Evolutionary conservation across 1,140 invertebrate genomes (phyloP), one percentile per base, ranked within the genome.

Genomic region (Hestina assimilis): DNA sequence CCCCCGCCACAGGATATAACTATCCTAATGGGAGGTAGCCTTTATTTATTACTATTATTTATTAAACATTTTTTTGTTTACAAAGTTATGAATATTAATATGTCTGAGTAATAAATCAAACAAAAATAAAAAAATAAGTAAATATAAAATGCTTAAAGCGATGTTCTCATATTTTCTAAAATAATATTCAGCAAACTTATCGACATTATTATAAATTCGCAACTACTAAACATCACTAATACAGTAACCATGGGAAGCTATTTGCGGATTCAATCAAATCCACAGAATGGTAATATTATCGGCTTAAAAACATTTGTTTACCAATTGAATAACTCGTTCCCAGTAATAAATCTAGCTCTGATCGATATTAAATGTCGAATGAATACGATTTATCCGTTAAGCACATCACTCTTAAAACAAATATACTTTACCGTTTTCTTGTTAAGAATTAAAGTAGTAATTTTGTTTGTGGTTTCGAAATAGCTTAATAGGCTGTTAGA

Each of bases 231-330:
- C 77, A 71, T 63, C 76, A 63, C 73, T 81, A 61, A 24, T 31
- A 29, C 40, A 33, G 54, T 68, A 69, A 72, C 72, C 72, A 81
- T 83, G 77, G 75, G 79, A 83, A 83, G 75, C 73, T 82, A 81
- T 81, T 83, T 86, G 80, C 80, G 79, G 80, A 79, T 86, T 83
- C 76, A 83, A 86, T 83, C 79, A 83, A 81, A 83, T 83, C 73
- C 69, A 76, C 74, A 72, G 63, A 75, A 79, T 79, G 63, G 75
- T 81, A 74, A 79, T 80, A 70, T 74, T 81, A 81, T 72, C 69
- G 66, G 69, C 66, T 75, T 70, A 64, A 74, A 58, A 82, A 74
- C 75, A 69, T 79, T 73, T 79, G 70, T 74, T 76, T 66, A 60
- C 59, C 59, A 48, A 64, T 51, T 48, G 43, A 64, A 57, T 66